Conservation (phyloP, 1,140 invertebrate genomes). For the Drosophila lacertosa region DNA sequence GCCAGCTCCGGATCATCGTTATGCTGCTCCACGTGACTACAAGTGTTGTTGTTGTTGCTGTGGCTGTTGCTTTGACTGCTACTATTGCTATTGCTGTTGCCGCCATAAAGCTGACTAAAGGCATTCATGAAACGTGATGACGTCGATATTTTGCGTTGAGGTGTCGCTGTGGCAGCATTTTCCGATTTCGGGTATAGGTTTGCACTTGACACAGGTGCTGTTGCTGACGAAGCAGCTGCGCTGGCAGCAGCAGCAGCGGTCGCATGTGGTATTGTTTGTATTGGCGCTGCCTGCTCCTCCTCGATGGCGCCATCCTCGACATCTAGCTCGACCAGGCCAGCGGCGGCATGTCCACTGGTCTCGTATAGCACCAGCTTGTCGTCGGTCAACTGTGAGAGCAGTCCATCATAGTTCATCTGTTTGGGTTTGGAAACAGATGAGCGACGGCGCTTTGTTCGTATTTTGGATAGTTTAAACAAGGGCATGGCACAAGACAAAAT, state of each 20-base stretch:
- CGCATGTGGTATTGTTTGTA: slow-evolving; percentile 67
- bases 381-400: slow-evolving; percentile 79
- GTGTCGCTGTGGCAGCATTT: slow-evolving; percentile 65
- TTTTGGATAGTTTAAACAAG: slow-evolving; percentile 58
- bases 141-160: slow-evolving; percentile 80
- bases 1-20: slow-evolving; percentile 56
- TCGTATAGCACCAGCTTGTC: slow-evolving; percentile 75
- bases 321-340: slow-evolving; percentile 18
- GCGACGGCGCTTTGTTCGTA: slow-evolving; percentile 68
- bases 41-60: slow-evolving; percentile 20
- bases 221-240: slow-evolving; percentile 36
- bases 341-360: slow-evolving; percentile 29
- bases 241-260: slow-evolving; percentile 23
- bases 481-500: slow-evolving; percentile 52
- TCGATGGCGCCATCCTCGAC: slow-evolving; percentile 67
- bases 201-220: slow-evolving; percentile 35
- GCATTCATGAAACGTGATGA: slow-evolving; percentile 83
- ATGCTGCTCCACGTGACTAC: slow-evolving; percentile 60
- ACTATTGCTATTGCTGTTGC: slow-evolving; percentile 37
- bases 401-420: slow-evolving; percentile 83
- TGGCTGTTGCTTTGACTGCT: slow-evolving; percentile 36
- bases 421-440: slow-evolving; percentile 44
- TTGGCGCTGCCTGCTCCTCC: slow-evolving; percentile 76
- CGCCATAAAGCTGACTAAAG: slow-evolving; percentile 77
- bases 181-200: slow-evolving; percentile 59